Conservation (phyloP, 2,113 vertebrate genomes). For the Rana temporaria region DNA sequence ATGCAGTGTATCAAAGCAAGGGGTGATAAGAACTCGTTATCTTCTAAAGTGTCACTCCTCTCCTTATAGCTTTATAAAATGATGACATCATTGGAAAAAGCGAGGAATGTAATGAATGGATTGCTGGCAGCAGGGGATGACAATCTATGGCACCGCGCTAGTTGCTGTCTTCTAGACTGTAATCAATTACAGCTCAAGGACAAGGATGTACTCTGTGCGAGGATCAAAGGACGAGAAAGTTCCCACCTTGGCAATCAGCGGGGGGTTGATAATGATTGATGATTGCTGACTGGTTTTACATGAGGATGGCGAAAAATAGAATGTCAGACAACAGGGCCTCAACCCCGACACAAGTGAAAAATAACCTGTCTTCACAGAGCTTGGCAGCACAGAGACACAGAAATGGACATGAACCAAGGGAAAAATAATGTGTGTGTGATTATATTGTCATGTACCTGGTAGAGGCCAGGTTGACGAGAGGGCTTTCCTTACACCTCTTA, state of each 20-base stretch:
- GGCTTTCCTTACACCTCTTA: too few relatives aligned
- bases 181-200: constrained; percentile 36
- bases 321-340: constrained; percentile 27
- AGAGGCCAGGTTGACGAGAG: too few relatives aligned
- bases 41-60: too few relatives aligned
- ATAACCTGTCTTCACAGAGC: not conserved
- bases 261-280: constrained; percentile 42
- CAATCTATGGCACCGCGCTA: not conserved
- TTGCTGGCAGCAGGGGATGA: constrained; percentile 3
- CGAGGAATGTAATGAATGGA: constrained; percentile 4
- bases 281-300: constrained; percentile 30
- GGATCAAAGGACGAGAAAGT: constrained; percentile 34
- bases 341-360: constrained; percentile 12
- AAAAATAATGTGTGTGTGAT: too few relatives aligned
- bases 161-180: constrained; percentile 1
- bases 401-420: not conserved
- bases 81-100: not conserved
- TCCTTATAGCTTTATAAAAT: not conserved
- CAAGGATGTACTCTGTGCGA: constrained; percentile 10
- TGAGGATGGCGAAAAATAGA: constrained; percentile 3
- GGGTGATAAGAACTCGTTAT: too few relatives aligned
- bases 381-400: not conserved
- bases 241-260: constrained; percentile 32
- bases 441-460: too few relatives aligned
- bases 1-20: too few relatives aligned